These are phyloP conservation scores for Drosophila micromelanica DNA, from an alignment of 1,140 invertebrate species.

Conservation along the genomic window DNA sequence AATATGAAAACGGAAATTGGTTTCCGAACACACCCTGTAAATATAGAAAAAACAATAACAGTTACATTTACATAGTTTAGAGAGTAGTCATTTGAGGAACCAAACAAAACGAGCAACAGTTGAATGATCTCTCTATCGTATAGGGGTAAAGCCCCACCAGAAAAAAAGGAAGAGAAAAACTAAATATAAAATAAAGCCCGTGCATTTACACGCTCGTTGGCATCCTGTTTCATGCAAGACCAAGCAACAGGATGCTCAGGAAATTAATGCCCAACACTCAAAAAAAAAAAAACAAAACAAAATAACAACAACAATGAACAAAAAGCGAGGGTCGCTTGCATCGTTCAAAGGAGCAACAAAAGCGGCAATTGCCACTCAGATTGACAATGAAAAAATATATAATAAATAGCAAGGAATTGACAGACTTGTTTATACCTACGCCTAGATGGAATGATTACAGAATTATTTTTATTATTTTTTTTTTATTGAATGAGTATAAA, in stretches of 20 bases:
- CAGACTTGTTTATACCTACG: constrained; percentile 15
- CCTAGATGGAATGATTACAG: neutral
- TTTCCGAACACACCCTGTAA: constrained; percentile 26
- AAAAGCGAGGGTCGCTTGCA: constrained; percentile 23
- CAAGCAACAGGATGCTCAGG: constrained; percentile 78
- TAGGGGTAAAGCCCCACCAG: constrained; percentile 29
- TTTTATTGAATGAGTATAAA: too few relatives aligned
- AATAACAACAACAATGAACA: neutral
- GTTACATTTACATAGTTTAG: constrained; percentile 49
- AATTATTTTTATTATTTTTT: too few relatives aligned
- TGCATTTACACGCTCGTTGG: constrained; percentile 75
- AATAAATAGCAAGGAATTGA: neutral
- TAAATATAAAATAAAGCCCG: constrained; percentile 34
- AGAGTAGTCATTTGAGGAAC: constrained; percentile 69
- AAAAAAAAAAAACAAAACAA: constrained; percentile 11
- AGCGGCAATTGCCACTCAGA: constrained; percentile 50
- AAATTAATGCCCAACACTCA: constrained; percentile 53
- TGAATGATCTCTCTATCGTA: constrained; percentile 26
- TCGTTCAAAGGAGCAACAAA: constrained; percentile 20
- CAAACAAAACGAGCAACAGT: constrained; percentile 51
- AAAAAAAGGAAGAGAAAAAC: neutral
- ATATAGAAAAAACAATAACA: constrained; percentile 38
- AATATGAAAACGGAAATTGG: constrained; percentile 37
- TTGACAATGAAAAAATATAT: constrained; percentile 47
- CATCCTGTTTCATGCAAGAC: constrained; percentile 81